Evolutionary conservation across 2,113 vertebrate genomes (phyloP), one percentile per base, ranked within the genome.

Genomic region (Phylloscopus trochiloides): DNA sequence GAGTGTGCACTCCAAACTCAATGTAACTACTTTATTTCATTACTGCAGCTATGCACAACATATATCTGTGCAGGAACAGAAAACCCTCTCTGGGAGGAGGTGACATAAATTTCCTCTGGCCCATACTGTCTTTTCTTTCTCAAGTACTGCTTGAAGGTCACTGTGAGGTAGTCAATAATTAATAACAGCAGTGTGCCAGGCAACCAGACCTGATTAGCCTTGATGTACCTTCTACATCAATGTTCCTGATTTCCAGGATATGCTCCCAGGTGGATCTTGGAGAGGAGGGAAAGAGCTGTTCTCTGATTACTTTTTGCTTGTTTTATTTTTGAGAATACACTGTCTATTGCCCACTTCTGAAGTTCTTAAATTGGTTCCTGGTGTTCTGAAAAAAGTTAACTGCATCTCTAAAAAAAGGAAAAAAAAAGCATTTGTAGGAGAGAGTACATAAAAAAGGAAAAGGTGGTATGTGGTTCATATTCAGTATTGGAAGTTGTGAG

Each of bases 401-500:
- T 8, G 3, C 7, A 21, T 12, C 4, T 9, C 52, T 47, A 2
- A 26, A n/a, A 54, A 36, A 36, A 36, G 36, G 34, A 29, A 54
- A 54, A 52, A 54, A 26, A 25, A 38, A 18, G 8, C 3, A 6
- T 16, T 73, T 72, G 1, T 29, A 50, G 21, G 24, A 22, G 7
- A 58, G 16, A 8, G 14, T 55, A 29, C 14, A 34, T 52, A 5
- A 31, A n/a, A 36, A 54, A 28, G 17, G 10, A 72, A 26, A 57
- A 54, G 3, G 5, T 54, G 3, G 3, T 29, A 25, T 11, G 54
- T 58, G 4, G 5, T 34, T 80, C 3, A 1, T 71, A 19, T 32
- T 34, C 2, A 2, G 7, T 58, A 5, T 8, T 67, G 9, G 22
- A 36, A 76, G 24, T n/a, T 1, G 24, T 8, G 1, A 16, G 5